These are phyloP conservation scores for Stenodema calcarata DNA, from an alignment of 2,888 invertebrate genomes.

Conservation along the genomic window DNA sequence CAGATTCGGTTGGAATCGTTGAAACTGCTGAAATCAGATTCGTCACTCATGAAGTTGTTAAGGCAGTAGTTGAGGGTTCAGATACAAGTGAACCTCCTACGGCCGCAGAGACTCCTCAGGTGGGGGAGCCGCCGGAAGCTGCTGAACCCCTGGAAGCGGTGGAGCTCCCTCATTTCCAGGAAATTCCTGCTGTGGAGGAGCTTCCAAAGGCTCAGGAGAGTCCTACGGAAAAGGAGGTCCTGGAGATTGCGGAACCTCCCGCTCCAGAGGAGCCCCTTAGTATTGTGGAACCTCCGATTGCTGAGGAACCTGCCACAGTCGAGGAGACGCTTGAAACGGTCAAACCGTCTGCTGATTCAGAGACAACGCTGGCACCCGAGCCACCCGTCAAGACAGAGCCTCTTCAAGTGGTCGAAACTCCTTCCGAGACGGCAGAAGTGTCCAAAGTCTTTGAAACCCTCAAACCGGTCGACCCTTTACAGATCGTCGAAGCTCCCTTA, in stretches of 20 bases:
- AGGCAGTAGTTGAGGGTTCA: not conserved
- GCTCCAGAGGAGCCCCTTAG: no score
- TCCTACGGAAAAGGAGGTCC: no score
- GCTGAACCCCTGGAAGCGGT: not conserved
- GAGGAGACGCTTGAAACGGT: not conserved
- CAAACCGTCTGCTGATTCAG: not conserved
- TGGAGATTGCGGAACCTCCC: no score
- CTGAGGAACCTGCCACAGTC: no score
- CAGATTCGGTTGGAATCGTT: not conserved
- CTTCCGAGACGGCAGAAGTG: not conserved
- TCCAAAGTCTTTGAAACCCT: not conserved
- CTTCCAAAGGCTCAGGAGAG: no score
- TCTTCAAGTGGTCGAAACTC: not conserved
- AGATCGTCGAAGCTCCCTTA: not conserved
- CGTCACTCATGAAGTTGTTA: not conserved
- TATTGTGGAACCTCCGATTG: no score
- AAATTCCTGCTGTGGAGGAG: no score
- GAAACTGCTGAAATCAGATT: not conserved
- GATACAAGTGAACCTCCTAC: not conserved
- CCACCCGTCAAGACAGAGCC: no score
- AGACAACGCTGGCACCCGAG: not conserved
- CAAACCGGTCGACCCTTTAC: not conserved
- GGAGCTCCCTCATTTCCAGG: not conserved
- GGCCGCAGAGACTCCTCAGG: not conserved
- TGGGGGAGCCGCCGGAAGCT: not conserved